Evolutionary conservation across 2,113 vertebrate species (phyloP).

Genomic region (Neodon shergylaensis): DNA sequence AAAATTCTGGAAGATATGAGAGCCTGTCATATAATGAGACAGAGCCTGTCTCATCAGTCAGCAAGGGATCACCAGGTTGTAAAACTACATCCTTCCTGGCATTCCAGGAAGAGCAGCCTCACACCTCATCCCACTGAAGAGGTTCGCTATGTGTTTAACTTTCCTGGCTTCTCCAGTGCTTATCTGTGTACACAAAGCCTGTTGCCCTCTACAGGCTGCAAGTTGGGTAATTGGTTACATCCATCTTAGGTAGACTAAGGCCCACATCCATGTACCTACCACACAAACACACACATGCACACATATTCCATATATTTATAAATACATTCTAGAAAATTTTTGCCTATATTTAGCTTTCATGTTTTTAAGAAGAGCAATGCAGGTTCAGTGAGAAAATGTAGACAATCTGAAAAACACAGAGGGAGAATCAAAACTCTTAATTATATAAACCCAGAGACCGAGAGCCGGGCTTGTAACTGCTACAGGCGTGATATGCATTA

Average conservation of each 20-base stretch:
- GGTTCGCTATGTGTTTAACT: background rate
- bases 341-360: background rate
- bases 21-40: no score
- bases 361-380: background rate
- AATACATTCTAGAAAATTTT: background rate
- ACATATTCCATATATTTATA: no score
- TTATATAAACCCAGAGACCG: constrained; percentile 1
- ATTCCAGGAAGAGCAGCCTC: background rate
- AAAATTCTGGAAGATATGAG: background rate
- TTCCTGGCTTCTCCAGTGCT: background rate
- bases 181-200: background rate
- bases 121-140: background rate
- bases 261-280: background rate
- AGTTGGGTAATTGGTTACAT: background rate
- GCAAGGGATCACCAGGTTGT: background rate
- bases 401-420: background rate
- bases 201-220: background rate
- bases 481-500: background rate
- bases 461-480: background rate
- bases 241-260: background rate
- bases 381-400: background rate
- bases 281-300: background rate
- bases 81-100: background rate
- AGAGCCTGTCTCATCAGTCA: background rate
- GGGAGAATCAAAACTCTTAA: background rate